Conservation (phyloP, 2,888 invertebrate genomes). For the Phengaris arion region DNA sequence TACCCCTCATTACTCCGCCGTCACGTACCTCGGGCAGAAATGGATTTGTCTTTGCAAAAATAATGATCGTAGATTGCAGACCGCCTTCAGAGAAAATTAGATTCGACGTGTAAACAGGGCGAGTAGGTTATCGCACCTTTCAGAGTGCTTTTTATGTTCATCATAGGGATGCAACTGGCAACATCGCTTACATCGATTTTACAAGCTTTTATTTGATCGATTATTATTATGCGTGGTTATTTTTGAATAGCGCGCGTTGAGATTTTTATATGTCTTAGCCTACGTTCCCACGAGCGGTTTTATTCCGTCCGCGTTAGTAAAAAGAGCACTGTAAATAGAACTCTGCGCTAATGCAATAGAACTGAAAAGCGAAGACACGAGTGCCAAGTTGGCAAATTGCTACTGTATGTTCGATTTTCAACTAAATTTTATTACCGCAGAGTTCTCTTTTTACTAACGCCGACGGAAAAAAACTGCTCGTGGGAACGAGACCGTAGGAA, state of each 20-base stretch:
- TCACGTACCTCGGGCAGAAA: constrained; percentile 75
- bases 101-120: constrained; percentile 70
- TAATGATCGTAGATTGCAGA: constrained; percentile 76
- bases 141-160: background rate
- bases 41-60: constrained; percentile 79
- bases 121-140: constrained; percentile 39
- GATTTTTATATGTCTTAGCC: background rate
- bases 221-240: background rate
- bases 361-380: too few relatives aligned
- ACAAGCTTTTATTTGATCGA: background rate
- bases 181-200: background rate
- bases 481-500: too few relatives aligned
- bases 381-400: too few relatives aligned
- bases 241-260: background rate
- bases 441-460: too few relatives aligned
- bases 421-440: too few relatives aligned
- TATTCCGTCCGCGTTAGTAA: too few relatives aligned
- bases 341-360: too few relatives aligned
- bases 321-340: too few relatives aligned
- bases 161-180: background rate
- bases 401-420: too few relatives aligned
- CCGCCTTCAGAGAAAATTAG: constrained; percentile 75
- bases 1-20: constrained; percentile 74
- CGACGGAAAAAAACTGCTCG: too few relatives aligned
- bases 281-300: too few relatives aligned